phyloP scores from a whole-genome alignment of 2,888 invertebrate species.

The Athetis lepigone region DNA sequence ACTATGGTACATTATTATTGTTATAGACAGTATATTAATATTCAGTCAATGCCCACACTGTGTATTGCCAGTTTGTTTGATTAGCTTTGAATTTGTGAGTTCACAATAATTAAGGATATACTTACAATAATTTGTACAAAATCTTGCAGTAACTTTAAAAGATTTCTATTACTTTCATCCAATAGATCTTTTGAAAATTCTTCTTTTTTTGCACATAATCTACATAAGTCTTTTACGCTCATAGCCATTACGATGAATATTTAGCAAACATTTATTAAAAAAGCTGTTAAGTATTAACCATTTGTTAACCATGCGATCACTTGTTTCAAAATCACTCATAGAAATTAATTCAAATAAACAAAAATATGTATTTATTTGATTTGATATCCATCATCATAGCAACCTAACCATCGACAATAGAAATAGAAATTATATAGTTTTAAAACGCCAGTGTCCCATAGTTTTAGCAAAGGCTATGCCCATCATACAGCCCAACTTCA shows the following conservation, averaged over 20 bases:
- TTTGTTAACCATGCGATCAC: not conserved
- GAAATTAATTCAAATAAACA: not conserved
- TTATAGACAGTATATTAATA: too few relatives aligned
- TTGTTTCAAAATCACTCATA: slow-evolving; percentile 5
- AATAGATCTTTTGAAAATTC: slow-evolving; percentile 83
- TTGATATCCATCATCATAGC: slow-evolving; percentile 34
- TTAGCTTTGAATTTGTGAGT: slow-evolving; percentile 1
- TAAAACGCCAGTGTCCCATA: too few relatives aligned
- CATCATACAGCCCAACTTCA: too few relatives aligned
- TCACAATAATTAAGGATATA: slow-evolving; percentile 26
- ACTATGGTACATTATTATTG: too few relatives aligned
- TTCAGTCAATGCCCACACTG: slow-evolving; percentile 7
- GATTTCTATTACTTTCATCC: slow-evolving; percentile 80
- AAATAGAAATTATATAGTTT: not conserved
- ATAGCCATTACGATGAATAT: slow-evolving; percentile 63
- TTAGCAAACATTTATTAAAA: not conserved
- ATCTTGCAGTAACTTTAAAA: slow-evolving; percentile 82
- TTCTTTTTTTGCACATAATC: slow-evolving; percentile 84
- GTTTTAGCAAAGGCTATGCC: too few relatives aligned
- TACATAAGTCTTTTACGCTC: slow-evolving; percentile 79
- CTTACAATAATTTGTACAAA: slow-evolving; percentile 82
- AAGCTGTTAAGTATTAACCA: not conserved
- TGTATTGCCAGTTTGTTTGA: not conserved
- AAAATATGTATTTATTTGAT: slow-evolving; percentile 29
- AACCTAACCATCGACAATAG: slow-evolving; percentile 26